phyloP scores from a whole-genome alignment of 2,888 invertebrate genomes.

The Meiosimyza platycephala region DNA sequence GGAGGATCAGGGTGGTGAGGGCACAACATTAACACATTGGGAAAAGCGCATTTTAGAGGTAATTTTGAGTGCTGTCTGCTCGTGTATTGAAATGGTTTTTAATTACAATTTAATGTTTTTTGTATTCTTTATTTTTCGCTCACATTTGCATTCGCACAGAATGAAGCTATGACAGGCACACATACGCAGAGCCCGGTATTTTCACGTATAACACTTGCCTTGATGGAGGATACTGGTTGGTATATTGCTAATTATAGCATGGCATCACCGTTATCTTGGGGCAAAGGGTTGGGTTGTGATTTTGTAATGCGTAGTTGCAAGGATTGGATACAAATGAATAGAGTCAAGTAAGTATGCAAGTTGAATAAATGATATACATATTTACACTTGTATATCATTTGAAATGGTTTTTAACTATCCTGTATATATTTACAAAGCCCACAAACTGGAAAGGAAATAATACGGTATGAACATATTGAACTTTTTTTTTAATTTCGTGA shows the following conservation, averaged over 20 bases:
- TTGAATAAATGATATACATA: too few relatives aligned
- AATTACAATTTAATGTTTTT: constrained; percentile 1
- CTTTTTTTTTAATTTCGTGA: too few relatives aligned
- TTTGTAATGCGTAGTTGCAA: constrained; percentile 96
- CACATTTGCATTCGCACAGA: constrained; percentile 70
- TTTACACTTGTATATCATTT: too few relatives aligned
- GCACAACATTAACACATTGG: constrained; percentile 98
- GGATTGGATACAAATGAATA: constrained; percentile 90
- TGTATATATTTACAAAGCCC: constrained; percentile 7
- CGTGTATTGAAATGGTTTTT: constrained; percentile 5
- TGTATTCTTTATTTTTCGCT: not conserved
- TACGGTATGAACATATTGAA: constrained; percentile 17
- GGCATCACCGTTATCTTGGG: constrained; percentile 92
- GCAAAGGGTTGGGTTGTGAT: constrained; percentile 88
- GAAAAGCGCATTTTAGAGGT: constrained; percentile 98
- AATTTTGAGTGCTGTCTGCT: constrained; percentile 44
- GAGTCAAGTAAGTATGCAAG: constrained; percentile 71
- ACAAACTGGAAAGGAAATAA: not conserved
- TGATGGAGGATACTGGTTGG: constrained; percentile 99
- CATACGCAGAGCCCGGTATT: constrained; percentile 98
- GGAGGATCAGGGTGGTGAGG: constrained; percentile 98
- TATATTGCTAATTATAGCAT: constrained; percentile 90
- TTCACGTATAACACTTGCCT: constrained; percentile 91
- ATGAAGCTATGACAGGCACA: constrained; percentile 99
- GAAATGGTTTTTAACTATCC: not conserved